Base-by-base conservation (phyloP, 2,797 vertebrate species). In the Glossophaga mutica region DNA sequence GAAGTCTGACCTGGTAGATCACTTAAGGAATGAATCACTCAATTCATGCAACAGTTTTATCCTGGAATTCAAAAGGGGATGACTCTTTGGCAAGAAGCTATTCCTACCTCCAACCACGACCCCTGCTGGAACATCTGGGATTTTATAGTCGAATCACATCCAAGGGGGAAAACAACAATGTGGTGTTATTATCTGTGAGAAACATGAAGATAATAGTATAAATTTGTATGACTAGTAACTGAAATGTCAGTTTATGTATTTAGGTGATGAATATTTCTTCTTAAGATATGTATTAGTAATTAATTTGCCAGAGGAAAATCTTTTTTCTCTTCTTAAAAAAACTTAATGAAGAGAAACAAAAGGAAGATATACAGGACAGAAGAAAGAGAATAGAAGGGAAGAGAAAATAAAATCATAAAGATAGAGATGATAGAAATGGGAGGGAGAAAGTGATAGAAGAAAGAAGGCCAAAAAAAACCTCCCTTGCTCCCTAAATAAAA, bases 161-260 rank as follows among this genome's bases (percentile, higher is more conserved):
- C 92, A 94, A 81, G 34, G 21, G 37, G 78, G 74, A 88, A 42
- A 91, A 46, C 65, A 59, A 29, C 59, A 82, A 57, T 9, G 37
- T 95, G 55, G 91, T 78, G 39, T 89, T 94, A 92, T 85, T 95
- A 95, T 91, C 59, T 89, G 74, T 68, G 50, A 86, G 44, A 95
- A 95, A 92, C 59, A 77, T 34, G 52, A 29, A 84, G 70, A 74
- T 79, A 81, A 84, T 94, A 95, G 37, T 59, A 79, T 81, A 76
- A 3, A 81, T 84, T 78, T 90, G 24, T 88, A 77, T 48, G 34
- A 79, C n/a, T 78, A 81, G 32, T 48, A 83, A 70, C 34, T 71
- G n/a, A 83, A 92, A 59, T 85, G 29, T 78, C 73, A 87, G 44
- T 24, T 77, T 93, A 84, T 8, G 3, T 44, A 77, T 90, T 86